Base-by-base conservation (phyloP, 1,140 invertebrate species). In the Brachionus calyciflorus region DNA sequence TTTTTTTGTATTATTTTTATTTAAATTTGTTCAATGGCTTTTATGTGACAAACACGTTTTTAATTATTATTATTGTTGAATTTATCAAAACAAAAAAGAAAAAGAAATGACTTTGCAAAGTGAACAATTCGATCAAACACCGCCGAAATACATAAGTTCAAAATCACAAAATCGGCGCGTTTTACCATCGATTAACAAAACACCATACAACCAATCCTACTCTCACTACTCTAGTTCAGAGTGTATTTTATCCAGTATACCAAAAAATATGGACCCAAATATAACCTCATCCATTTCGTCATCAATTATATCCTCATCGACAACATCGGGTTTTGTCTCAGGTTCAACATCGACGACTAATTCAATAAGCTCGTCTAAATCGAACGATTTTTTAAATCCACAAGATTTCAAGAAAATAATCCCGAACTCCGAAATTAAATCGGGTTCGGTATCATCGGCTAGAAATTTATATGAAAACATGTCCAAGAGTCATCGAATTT, bases 351-450 rank as follows among this genome's bases (percentile, higher is more conserved):
- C 68, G 41, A 37, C 14, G 1, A 10, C 41, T 17, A 69, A 69
- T 17, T 70, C 65, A 33, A 17, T 70, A 6, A 70, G 48, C 40
- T 73, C 69, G 44, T 51, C 46, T 12, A 73, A 69, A 26, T 69
- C 69, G 24, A 40, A 33, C 69, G 51, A 55, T 28, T 55, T 49
- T 49, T 19, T 40, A 5, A 17, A n/a, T 17, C 9, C 33, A 37
- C 33, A 37, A 37, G 33, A 37, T 9, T 9, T 37, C 14, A 14
- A 46, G 14, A 46, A 46, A 46, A 14, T 17, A 46, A 46, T 46
- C n/a, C n/a, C n/a, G n/a, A n/a, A n/a, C n/a, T n/a, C n/a, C 3
- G n/a, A 46, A 46, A 65, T 65, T 19, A 41, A 65, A 24, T 44
- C 60, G 37, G 60, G 60, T 28, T 65, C 60, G 19, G 60, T 65